Conservation (phyloP, 2,888 invertebrate genomes). For the Acronicta psi region DNA sequence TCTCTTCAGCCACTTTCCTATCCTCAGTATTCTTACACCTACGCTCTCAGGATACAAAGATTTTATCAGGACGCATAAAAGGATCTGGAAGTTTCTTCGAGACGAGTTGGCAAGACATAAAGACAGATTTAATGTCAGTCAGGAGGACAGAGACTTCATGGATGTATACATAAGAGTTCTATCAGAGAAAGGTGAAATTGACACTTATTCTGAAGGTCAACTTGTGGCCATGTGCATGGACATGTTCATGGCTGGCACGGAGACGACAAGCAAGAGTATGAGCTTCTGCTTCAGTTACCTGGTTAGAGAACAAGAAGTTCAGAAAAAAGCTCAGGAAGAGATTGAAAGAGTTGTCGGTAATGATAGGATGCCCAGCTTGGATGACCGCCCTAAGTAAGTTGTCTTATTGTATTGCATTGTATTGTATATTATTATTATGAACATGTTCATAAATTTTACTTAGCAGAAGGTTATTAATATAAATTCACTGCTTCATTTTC, state of each 20-base stretch:
- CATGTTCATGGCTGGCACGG: constrained; percentile 96
- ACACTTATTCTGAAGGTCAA: constrained; percentile 92
- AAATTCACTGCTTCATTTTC: constrained; percentile 48
- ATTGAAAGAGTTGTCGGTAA: constrained; percentile 93
- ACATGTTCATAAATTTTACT: no score
- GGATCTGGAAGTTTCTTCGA: constrained; percentile 92
- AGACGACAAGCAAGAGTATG: constrained; percentile 94
- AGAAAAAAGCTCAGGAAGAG: constrained; percentile 93
- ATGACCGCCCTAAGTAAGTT: constrained; percentile 92
- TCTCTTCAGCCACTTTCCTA: constrained; percentile 94
- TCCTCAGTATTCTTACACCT: constrained; percentile 92
- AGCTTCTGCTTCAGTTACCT: constrained; percentile 94
- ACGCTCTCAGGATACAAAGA: constrained; percentile 93
- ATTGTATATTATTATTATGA: no score
- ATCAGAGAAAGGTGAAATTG: constrained; percentile 87
- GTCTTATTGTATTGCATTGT: not conserved
- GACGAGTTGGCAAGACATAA: constrained; percentile 93
- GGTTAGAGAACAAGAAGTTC: constrained; percentile 92
- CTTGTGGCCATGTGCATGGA: constrained; percentile 94
- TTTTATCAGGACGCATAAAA: constrained; percentile 92
- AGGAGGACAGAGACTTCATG: constrained; percentile 93
- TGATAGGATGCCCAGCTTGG: constrained; percentile 91
- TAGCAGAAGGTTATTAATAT: not conserved
- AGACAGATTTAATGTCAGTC: constrained; percentile 87
- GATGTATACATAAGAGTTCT: constrained; percentile 93